Percentiles rank a stretch among this genome's conserved stretches.
phyloP scores from a whole-genome alignment of 2,888 invertebrate species.

The Aricia artaxerxes region DNA sequence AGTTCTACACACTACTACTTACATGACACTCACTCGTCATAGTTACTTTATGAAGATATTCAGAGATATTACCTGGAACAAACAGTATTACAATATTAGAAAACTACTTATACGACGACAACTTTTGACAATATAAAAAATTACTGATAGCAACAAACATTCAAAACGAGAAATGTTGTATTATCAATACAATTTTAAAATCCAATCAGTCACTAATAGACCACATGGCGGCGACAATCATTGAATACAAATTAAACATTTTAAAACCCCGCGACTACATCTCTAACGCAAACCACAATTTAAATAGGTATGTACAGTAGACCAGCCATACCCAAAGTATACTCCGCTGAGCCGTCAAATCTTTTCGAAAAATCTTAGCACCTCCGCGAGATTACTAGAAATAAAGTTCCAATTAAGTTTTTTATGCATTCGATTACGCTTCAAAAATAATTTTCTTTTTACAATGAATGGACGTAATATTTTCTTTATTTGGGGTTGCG shows the following conservation, averaged over 20 bases:
- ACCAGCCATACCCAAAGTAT: neutral
- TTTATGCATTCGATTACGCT: no score
- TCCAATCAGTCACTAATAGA: slow-evolving; percentile 4
- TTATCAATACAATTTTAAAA: neutral
- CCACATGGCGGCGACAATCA: neutral
- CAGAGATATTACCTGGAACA: slow-evolving; percentile 1
- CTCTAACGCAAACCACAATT: neutral
- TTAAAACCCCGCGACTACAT: neutral
- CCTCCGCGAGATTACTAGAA: no score
- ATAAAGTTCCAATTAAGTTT: no score
- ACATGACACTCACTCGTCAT: neutral
- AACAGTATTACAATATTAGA: neutral
- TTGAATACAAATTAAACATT: neutral
- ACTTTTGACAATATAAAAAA: neutral
- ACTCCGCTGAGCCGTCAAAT: no score
- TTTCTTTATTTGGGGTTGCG: no score
- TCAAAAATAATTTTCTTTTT: no score
- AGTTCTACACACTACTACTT: neutral
- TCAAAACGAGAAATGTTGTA: neutral
- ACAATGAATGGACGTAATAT: no score
- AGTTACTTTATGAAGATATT: neutral
- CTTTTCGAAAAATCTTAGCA: no score
- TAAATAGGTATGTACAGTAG: no score
- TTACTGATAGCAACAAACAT: neutral
- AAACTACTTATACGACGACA: neutral